Percentiles rank a stretch among this genome's conserved stretches.
These are phyloP conservation scores for Diglossa brunneiventris DNA, from an alignment of 2,113 vertebrate species.

Conservation along the genomic window DNA sequence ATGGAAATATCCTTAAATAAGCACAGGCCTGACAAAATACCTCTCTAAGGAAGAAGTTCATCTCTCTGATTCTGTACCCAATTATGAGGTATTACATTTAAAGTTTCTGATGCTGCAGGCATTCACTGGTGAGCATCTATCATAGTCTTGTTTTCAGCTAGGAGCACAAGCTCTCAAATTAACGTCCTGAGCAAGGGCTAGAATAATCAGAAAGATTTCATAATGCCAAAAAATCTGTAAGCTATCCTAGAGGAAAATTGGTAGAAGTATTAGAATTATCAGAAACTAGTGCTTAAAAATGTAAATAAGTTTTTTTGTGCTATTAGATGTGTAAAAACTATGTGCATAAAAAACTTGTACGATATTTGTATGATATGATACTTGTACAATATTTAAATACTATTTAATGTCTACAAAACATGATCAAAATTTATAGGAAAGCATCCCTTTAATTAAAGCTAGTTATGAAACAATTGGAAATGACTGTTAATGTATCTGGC, in stretches of 20 bases:
- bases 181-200: neutral
- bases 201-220: neutral
- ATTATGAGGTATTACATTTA: neutral
- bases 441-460: neutral
- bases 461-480: neutral
- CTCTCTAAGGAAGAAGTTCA: neutral
- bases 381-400: neutral
- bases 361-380: neutral
- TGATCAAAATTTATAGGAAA: neutral
- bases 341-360: neutral
- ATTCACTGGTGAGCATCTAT: neutral
- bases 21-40: neutral
- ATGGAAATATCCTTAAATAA: neutral
- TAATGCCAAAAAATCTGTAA: neutral
- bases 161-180: neutral
- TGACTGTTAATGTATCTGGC: neutral
- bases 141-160: neutral
- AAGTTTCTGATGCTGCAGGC: neutral
- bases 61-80: neutral
- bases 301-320: neutral
- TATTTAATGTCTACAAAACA: neutral
- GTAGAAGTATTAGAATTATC: neutral
- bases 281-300: neutral
- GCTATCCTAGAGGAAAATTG: neutral
- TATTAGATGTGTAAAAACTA: neutral